Evolutionary conservation across 2,888 invertebrate genomes (phyloP).

Genomic region (Calameuta filiformis): DNA sequence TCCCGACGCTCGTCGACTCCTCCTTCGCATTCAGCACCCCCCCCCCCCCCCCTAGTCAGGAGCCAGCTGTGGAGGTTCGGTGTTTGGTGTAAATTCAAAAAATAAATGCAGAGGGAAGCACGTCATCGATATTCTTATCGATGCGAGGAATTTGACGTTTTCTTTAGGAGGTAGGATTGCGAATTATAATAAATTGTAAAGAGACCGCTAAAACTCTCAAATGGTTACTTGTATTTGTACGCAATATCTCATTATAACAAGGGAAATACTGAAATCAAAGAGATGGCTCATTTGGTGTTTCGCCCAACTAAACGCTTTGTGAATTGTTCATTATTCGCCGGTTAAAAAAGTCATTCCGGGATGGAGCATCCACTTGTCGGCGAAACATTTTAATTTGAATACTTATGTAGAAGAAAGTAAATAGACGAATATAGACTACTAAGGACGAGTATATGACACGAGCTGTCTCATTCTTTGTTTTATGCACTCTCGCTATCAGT

Average conservation of each 20-base stretch:
- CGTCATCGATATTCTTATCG: not conserved
- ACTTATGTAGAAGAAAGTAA: slow-evolving; percentile 39
- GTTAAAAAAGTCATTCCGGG: slow-evolving; percentile 18
- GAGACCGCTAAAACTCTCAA: not conserved
- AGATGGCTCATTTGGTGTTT: slow-evolving; percentile 46
- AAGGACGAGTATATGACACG: too few species aligned
- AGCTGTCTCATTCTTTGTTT: not conserved
- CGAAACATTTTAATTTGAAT: slow-evolving; percentile 41
- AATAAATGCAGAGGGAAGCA: not conserved
- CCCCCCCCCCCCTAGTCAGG: too few species aligned
- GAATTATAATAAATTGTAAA: not conserved
- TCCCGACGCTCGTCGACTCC: too few species aligned
- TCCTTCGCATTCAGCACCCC: too few species aligned
- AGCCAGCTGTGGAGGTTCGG: not conserved
- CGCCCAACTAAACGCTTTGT: slow-evolving; percentile 36
- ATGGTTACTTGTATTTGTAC: slow-evolving; percentile 55
- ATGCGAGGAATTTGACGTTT: not conserved
- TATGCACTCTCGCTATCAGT: not conserved
- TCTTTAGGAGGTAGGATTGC: not conserved
- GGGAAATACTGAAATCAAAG: slow-evolving; percentile 58
- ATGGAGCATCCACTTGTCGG: slow-evolving; percentile 38
- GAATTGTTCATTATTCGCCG: slow-evolving; percentile 16
- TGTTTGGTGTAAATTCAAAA: not conserved
- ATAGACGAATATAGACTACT: too few species aligned
- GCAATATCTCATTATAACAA: slow-evolving; percentile 54